Percentiles rank a stretch among this genome's conserved stretches.
Conservation (phyloP, 2,113 vertebrate genomes). For the Hemiscyllium ocellatum region DNA sequence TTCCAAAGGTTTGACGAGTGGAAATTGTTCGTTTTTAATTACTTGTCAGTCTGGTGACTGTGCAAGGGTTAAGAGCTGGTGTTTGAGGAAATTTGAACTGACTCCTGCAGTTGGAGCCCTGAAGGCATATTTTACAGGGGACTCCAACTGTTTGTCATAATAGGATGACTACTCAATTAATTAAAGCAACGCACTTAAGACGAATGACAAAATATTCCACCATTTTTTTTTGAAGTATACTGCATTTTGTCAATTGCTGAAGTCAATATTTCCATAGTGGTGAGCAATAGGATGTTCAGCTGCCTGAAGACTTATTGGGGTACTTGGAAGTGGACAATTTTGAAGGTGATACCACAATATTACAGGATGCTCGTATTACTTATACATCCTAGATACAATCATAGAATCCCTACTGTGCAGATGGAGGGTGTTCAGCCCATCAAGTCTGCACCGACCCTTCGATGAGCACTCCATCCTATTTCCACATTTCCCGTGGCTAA, state of each 20-base stretch:
- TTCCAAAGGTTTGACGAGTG: conserved; percentile 71
- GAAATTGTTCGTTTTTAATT: conserved; percentile 83
- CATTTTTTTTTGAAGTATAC: not conserved
- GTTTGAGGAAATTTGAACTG: conserved; percentile 20
- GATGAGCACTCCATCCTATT: too few relatives aligned
- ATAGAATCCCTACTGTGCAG: too few relatives aligned
- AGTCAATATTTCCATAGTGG: not conserved
- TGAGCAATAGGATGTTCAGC: not conserved
- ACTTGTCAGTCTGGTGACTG: conserved; percentile 75
- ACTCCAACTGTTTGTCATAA: not conserved
- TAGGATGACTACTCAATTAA: not conserved
- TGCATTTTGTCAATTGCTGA: not conserved
- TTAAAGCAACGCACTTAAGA: not conserved
- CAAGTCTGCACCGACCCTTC: too few relatives aligned
- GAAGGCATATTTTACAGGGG: not conserved
- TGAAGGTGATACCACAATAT: not conserved
- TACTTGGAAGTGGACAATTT: not conserved
- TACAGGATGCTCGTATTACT: too few relatives aligned
- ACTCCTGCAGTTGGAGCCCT: conserved; percentile 10
- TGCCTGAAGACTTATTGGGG: not conserved
- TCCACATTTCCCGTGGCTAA: too few relatives aligned
- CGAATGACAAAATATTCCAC: conserved; percentile 5
- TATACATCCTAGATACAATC: not conserved
- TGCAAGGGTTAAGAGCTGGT: conserved; percentile 62
- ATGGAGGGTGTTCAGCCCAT: too few relatives aligned